Evolutionary conservation across 2,113 vertebrate genomes (phyloP).

Genomic region (Sylvietta virens): DNA sequence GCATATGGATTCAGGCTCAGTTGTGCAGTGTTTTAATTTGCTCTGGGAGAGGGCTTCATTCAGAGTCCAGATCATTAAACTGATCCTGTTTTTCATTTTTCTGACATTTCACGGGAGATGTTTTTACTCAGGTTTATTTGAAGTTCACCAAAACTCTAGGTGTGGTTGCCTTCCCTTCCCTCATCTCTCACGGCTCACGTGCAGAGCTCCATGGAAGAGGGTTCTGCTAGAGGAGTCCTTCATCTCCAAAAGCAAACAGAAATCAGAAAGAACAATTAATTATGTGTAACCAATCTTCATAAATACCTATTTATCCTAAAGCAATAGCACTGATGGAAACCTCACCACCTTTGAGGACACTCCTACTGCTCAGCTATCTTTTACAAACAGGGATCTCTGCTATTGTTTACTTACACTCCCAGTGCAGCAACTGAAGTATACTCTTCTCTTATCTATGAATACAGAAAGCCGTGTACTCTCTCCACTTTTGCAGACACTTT

Average conservation of each 20-base stretch:
- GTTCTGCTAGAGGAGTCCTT: not conserved
- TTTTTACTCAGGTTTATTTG: not conserved
- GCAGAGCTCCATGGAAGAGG: not conserved
- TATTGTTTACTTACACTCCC: not conserved
- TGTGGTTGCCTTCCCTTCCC: not conserved
- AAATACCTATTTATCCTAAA: not conserved
- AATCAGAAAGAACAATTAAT: not conserved
- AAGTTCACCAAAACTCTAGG: not conserved
- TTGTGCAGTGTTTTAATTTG: not conserved
- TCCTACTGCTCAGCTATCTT: not conserved
- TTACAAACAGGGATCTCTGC: not conserved
- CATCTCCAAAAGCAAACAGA: not conserved
- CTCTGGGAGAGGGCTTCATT: not conserved
- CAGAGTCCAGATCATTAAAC: not conserved
- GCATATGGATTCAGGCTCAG: not conserved
- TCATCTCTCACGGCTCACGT: rapidly evolving
- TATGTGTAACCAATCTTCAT: not conserved
- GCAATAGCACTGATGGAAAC: not conserved
- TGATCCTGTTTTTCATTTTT: not conserved
- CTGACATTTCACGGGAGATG: not conserved
- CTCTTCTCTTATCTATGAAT: not conserved
- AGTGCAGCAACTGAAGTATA: not conserved
- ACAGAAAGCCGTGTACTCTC: not conserved
- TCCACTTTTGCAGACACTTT: not conserved
- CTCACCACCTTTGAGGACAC: not conserved